A percentile compares a stretch with the other conserved stretches of the same genome.
Conservation (phyloP, 2,888 invertebrate species). For the Subacronicta megacephala region DNA sequence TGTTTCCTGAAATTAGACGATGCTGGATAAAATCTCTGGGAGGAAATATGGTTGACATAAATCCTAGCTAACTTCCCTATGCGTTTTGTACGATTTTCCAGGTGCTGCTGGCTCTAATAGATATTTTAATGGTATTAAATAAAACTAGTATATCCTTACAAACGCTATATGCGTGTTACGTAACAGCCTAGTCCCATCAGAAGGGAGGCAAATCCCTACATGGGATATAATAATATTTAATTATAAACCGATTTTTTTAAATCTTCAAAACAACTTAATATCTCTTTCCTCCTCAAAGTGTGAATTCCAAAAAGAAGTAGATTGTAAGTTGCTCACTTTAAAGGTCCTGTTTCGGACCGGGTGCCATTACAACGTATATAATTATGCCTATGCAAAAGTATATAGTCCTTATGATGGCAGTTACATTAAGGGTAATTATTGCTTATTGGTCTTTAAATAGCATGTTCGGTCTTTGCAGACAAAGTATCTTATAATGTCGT, state of each 20-base stretch:
- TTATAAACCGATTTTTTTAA: too few relatives aligned
- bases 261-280: not conserved
- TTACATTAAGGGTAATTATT: slow-evolving; percentile 20
- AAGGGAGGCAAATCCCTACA: too few relatives aligned
- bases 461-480: not conserved
- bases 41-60: not conserved
- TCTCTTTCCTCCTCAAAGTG: not conserved
- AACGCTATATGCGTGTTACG: too few relatives aligned
- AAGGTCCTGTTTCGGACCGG: slow-evolving; percentile 18
- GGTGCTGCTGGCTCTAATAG: not conserved
- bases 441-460: slow-evolving; percentile 20
- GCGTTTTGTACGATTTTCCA: not conserved
- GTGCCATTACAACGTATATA: slow-evolving; percentile 26
- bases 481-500: not conserved
- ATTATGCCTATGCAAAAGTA: slow-evolving; percentile 19
- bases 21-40: not conserved
- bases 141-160: too few relatives aligned
- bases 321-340: slow-evolving; percentile 9
- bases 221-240: too few relatives aligned
- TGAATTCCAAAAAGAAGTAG: slow-evolving; percentile 1
- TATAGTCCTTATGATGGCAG: slow-evolving; percentile 10
- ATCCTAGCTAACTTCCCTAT: not conserved
- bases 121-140: too few relatives aligned
- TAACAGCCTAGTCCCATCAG: too few relatives aligned
- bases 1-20: not conserved